A percentile compares a stretch with the other conserved stretches of the same genome.
phyloP scores from a whole-genome alignment of 2,888 invertebrate genomes.

The Imbricaverruca yamaguchii region DNA sequence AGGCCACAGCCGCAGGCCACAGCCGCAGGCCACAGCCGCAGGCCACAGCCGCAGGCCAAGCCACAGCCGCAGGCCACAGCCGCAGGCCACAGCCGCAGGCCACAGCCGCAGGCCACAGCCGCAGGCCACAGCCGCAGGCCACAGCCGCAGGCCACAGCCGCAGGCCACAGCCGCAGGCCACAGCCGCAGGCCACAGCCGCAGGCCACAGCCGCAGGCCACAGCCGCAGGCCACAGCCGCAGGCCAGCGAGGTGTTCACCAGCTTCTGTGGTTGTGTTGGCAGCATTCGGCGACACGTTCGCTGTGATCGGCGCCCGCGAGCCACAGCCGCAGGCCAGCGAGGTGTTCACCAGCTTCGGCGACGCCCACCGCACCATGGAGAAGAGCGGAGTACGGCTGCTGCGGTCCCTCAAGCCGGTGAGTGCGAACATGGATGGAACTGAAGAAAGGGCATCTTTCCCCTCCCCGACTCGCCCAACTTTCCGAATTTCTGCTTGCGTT shows the following conservation, averaged over 20 bases:
- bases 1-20: conserved; percentile 90
- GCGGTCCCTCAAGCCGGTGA: conserved; percentile 81
- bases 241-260: conserved; percentile 89
- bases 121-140: conserved; percentile 89
- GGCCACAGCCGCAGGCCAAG: too few relatives aligned
- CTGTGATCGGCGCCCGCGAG: conserved; percentile 88
- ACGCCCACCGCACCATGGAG: conserved; percentile 86
- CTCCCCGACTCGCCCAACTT: too few relatives aligned
- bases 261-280: conserved; percentile 51
- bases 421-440: conserved; percentile 30
- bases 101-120: conserved; percentile 88
- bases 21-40: conserved; percentile 91
- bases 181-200: conserved; percentile 89
- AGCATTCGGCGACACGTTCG: conserved; percentile 90
- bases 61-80: too few relatives aligned
- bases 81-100: conserved; percentile 89
- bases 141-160: conserved; percentile 93
- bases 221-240: conserved; percentile 75
- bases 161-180: conserved; percentile 90
- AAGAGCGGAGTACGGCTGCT: conserved; percentile 81
- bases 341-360: conserved; percentile 89
- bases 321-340: conserved; percentile 92
- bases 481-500: too few relatives aligned
- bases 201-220: conserved; percentile 90
- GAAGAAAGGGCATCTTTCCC: too few relatives aligned